Evolutionary conservation across 2,888 invertebrate species (phyloP), one percentile per base, ranked within the genome.

Genomic region (Oxycera nigricornis): DNA sequence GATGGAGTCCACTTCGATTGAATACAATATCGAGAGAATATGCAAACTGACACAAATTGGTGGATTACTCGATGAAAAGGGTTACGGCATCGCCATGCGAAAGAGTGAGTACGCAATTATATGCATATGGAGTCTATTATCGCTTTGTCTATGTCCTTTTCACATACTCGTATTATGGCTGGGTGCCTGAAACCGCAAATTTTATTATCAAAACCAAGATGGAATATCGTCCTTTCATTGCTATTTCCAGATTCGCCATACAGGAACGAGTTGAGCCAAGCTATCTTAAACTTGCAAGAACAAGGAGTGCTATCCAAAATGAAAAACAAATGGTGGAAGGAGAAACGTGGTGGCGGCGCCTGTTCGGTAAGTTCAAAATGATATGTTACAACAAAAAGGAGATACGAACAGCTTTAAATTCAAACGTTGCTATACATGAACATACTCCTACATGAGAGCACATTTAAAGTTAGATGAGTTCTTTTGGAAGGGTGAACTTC

Each of bases 301-400:
- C 89, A 89, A 73, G 95, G 96, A 24, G 87, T 88, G 76, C 88
- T 97, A 75, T 90, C 90, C 22, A 88, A 89, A 79, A 88, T 96
- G 86, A 94, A 95, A 86, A 90, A 91, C 74, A 92, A 91, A 82
- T 97, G 96, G 96, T 97, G 96, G 96, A 91, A 92, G 82, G 92
- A 94, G 84, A 91, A 91, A 84, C 87, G 92, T 77, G 93, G 91
- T 17, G 92, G 92, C 41, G 91, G 91, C 73, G 89, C 90, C 50
- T 92, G 92, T 82, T 86, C 88, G 84, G 92, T 91, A 87, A 87
- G 87, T 74, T 39, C 14, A 22, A 55, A 55, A 46, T n/a, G n/a
- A n/a, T n/a, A n/a, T n/a, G n/a, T n/a, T n/a, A n/a, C n/a, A n/a
- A n/a, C n/a, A n/a, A n/a, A n/a, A n/a, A n/a, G n/a, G n/a, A n/a